These are phyloP conservation scores for Pelecanoides urinatrix DNA, from an alignment of 2,113 vertebrate species.

Conservation along the genomic window DNA sequence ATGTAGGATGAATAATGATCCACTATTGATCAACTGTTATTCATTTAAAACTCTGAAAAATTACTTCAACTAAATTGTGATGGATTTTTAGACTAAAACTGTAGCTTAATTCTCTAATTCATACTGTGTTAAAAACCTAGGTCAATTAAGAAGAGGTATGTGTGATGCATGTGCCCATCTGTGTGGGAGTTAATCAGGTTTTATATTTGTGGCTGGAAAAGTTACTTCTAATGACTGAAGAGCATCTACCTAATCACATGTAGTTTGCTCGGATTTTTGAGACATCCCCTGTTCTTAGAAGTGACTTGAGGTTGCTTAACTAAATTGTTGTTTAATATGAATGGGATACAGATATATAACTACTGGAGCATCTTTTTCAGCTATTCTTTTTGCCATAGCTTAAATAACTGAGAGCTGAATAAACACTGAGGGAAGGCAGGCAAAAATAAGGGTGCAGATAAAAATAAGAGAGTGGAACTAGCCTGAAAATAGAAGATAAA, in stretches of 20 bases:
- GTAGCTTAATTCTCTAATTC: not conserved
- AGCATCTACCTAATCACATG: not conserved
- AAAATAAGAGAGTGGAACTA: not conserved
- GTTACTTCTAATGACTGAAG: not conserved
- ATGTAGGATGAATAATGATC: not conserved
- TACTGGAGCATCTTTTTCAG: not conserved
- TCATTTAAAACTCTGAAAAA: not conserved
- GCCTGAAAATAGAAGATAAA: too few relatives aligned
- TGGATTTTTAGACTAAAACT: not conserved
- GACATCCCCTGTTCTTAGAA: not conserved
- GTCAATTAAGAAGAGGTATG: not conserved
- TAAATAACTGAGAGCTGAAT: not conserved
- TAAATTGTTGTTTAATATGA: not conserved
- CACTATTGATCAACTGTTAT: not conserved
- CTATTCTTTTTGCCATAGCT: not conserved
- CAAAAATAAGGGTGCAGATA: not conserved
- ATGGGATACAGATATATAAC: not conserved
- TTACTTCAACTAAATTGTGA: not conserved
- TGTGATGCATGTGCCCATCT: not conserved
- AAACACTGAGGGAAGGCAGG: not conserved
- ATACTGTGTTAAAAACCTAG: not conserved
- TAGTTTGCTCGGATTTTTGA: not conserved
- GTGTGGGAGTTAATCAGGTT: not conserved
- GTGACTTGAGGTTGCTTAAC: not conserved
- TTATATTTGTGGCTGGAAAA: not conserved